These are phyloP conservation scores for Bubo bubo DNA, from an alignment of 2,113 vertebrate species.

Conservation along the genomic window DNA sequence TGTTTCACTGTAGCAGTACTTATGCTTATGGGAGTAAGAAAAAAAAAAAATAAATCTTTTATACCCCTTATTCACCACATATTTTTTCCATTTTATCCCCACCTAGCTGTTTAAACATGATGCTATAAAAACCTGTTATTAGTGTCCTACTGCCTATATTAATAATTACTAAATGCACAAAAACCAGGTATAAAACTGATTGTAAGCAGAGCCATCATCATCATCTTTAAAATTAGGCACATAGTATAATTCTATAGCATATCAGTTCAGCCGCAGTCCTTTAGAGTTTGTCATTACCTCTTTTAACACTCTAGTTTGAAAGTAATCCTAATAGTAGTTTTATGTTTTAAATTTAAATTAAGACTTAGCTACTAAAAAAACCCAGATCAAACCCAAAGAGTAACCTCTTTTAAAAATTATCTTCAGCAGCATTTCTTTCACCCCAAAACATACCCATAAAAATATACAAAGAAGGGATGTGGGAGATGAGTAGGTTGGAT, in stretches of 20 bases:
- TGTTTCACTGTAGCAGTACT: background rate
- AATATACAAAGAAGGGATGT: background rate
- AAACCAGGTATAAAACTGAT: background rate
- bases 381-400: background rate
- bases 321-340: background rate
- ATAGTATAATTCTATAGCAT: background rate
- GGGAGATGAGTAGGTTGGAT: background rate
- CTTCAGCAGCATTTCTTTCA: background rate
- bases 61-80: background rate
- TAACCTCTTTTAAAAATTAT: background rate
- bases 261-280: background rate
- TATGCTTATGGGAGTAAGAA: background rate
- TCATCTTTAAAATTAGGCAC: background rate
- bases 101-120: background rate
- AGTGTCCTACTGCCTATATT: background rate
- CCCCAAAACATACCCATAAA: background rate
- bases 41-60: background rate
- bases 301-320: background rate
- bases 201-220: background rate
- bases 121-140: background rate
- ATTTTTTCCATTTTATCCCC: background rate
- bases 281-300: background rate
- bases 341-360: background rate
- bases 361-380: background rate
- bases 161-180: background rate